Evolutionary conservation across 2,888 invertebrate genomes (phyloP), one percentile per base, ranked within the genome.

Genomic region (Zaprionus obscuricornis): DNA sequence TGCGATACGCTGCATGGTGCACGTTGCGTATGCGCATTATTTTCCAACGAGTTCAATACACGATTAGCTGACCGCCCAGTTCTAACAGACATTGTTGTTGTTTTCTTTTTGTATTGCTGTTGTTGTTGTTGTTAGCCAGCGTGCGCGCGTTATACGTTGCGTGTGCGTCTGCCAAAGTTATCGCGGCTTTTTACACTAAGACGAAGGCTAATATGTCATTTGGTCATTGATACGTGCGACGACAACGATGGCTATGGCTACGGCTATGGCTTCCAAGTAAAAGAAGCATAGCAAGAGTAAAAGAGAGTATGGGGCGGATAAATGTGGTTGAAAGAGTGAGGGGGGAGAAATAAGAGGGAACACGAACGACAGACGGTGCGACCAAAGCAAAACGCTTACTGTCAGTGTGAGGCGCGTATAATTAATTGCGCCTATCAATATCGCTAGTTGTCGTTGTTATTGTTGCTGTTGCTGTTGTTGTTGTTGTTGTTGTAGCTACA

Each of bases 171-270:
- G 85, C 81, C 78, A 83, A 82, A 86, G 75, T 84, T 82, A 82
- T 82, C 81, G 83, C 68, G 62, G 74, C 85, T 84, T 86, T 84
- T 86, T 86, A 83, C 85, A 85, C 85, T 86, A 86, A 86, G 83
- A 73, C 79, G 83, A 78, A 85, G 78, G 82, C 86, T 86, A 82
- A 82, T 86, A 82, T 82, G 82, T 82, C 82, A 82, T 86, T 82
- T 86, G 86, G 86, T 83, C 85, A 86, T 85, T 82, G 82, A 82
- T 86, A 86, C 79, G 83, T 60, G 56, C 78, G 56, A 56, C 78
- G 79, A 58, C 66, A 66, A 13, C 63, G 50, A 54, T 40, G 71
- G 50, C 40, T 46, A 39, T 20, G 22, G 22, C 22, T 22, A 5
- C 7, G 22, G 22, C 16, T 34, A 16, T 16, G 7, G 34, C 16